Base-by-base conservation (phyloP, 1,140 invertebrate genomes). In the Drosophila arawakana region DNA sequence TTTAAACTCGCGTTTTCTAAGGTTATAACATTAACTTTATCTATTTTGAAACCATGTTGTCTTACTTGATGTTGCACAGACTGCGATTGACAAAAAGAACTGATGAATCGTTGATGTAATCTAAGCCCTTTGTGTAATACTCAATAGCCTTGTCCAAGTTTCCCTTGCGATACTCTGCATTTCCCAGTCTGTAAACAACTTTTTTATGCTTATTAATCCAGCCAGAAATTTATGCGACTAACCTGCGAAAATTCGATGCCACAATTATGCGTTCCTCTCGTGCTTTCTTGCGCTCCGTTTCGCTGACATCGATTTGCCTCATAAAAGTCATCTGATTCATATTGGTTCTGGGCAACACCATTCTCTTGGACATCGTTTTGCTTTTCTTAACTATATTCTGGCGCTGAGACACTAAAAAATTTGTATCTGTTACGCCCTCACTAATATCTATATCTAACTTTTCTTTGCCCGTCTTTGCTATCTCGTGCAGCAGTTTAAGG, bases 221-320 rank as follows among this genome's bases (percentile, higher is more conserved):
- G 37, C 0, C 6, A 11, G 2, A 10, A 39, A 10, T 39, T 39
- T 3, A 13, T 43, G 0, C 5, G 6, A 13, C 10, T 35, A 41
- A 78, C 82, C 82, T 81, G 35, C 81, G 82, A 43, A 69, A 86
- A 44, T 66, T 78, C 2, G 68, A 61, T 3, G 81, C 81, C 0
- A 75, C 43, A 8, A n/a, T 11, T 1, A 67, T 3, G 5, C 81
- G 81, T 41, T 84, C 81, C 3, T 2, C 3, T 5, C 65, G 62
- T 2, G 74, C 81, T 6, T 47, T 18, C 0, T 1, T 1, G 0
- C 78, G 81, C 1, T 61, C n/a, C 13, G 55, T 18, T 0, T 15
- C 13, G 1, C 15, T 54, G 0, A 35, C 55, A 21, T 86, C 79
- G 2, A 86, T 71, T n/a, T 85, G 81, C 0, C 75, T 63, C 82